A percentile compares a stretch with the other conserved stretches of the same genome.
Conservation (phyloP, 2,888 invertebrate species). For the Myathropa florea region DNA sequence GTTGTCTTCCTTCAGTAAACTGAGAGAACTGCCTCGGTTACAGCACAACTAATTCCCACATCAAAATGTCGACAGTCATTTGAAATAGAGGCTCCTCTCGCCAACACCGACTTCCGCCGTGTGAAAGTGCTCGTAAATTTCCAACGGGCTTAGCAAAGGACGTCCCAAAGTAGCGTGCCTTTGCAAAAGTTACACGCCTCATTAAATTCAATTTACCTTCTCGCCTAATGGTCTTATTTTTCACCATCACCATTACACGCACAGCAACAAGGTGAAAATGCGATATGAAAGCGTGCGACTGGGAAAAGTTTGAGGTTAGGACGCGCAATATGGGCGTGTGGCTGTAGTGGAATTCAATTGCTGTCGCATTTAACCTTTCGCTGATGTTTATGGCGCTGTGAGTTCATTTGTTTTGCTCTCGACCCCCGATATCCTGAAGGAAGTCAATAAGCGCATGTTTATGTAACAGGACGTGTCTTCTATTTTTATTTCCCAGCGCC, state of each 20-base stretch:
- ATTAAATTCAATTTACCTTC: not conserved
- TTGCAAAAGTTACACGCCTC: not conserved
- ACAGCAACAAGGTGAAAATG: not conserved
- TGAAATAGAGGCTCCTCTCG: not conserved
- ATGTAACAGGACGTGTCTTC: not conserved
- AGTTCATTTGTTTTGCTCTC: not conserved
- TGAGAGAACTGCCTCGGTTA: too few relatives aligned
- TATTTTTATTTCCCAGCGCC: not conserved
- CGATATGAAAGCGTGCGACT: too few relatives aligned
- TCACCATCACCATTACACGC: not conserved
- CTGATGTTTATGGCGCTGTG: not conserved
- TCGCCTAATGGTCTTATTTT: not conserved
- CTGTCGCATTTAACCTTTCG: not conserved
- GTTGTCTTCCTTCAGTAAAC: not conserved
- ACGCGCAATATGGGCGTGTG: not conserved
- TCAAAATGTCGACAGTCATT: not conserved
- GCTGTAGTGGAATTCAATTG: not conserved
- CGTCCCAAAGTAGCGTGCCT: not conserved
- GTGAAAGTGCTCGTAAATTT: not conserved
- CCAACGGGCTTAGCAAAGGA: not conserved
- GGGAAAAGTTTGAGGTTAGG: not conserved
- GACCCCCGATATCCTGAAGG: not conserved
- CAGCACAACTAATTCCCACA: too few relatives aligned
- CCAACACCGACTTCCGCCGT: not conserved
- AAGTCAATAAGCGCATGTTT: not conserved